phyloP scores from a whole-genome alignment of 2,113 vertebrate genomes.

The Pelecanoides urinatrix region DNA sequence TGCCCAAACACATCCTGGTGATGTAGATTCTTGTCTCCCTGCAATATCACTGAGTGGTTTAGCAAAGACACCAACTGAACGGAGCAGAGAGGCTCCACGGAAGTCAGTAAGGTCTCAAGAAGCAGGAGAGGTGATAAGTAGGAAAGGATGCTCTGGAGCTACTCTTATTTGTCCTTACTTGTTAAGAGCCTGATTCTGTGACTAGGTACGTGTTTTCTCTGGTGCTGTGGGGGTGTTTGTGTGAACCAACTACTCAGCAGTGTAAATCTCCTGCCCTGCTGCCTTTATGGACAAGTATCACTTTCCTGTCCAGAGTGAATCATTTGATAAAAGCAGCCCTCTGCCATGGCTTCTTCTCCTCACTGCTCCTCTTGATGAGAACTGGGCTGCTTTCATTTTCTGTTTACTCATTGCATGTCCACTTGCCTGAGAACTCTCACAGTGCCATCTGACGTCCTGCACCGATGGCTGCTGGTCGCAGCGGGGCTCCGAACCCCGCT shows the following conservation, averaged over 20 bases:
- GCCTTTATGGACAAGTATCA: not conserved
- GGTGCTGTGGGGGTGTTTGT: not conserved
- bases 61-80: not conserved
- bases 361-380: not conserved
- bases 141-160: not conserved
- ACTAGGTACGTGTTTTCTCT: not conserved
- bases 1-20: not conserved
- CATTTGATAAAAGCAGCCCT: not conserved
- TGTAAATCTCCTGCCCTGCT: not conserved
- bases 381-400: not conserved
- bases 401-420: not conserved
- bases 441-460: not conserved
- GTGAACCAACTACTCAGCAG: not conserved
- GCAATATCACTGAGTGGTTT: not conserved
- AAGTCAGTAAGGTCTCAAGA: not conserved
- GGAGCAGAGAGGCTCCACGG: not conserved
- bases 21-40: not conserved
- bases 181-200: not conserved
- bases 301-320: not conserved
- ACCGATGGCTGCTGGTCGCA: not conserved
- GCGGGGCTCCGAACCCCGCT: fast-evolving
- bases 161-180: not conserved
- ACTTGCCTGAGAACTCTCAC: not conserved
- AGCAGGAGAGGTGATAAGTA: not conserved
- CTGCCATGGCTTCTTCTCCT: not conserved